Conservation (phyloP, 2,797 vertebrate genomes). For the Perodicticus potto region DNA sequence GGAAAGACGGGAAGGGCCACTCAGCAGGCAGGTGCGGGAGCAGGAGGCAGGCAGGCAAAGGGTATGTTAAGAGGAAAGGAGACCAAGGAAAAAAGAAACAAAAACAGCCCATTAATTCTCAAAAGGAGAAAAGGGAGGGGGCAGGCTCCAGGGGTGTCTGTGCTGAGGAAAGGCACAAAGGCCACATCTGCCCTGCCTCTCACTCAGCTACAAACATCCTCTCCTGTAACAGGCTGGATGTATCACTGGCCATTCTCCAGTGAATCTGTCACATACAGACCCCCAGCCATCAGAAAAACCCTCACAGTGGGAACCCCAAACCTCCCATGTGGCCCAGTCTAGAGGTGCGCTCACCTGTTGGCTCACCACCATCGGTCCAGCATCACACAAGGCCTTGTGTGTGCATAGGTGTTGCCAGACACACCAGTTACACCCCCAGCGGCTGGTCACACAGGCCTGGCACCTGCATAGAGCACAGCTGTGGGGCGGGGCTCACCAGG, state of each 20-base stretch:
- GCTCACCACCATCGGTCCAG: slow-evolving; percentile 95
- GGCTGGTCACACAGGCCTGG: slow-evolving; percentile 95
- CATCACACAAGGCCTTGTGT: slow-evolving; percentile 93
- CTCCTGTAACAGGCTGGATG: background rate
- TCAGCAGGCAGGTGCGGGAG: slow-evolving; percentile 82
- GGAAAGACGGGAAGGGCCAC: slow-evolving; percentile 76
- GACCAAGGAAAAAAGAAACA: slow-evolving; percentile 82
- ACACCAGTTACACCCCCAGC: slow-evolving; percentile 98
- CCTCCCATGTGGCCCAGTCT: background rate
- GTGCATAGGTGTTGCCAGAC: slow-evolving; percentile 96
- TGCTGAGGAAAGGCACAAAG: slow-evolving; percentile 3
- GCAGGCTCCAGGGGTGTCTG: slow-evolving; percentile 69
- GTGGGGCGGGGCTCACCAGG: background rate
- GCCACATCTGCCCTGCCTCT: slow-evolving; percentile 54
- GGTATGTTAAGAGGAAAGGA: slow-evolving; percentile 82
- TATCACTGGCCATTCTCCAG: background rate
- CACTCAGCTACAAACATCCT: background rate
- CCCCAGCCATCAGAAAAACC: slow-evolving; percentile 8
- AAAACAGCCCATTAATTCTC: slow-evolving; percentile 83
- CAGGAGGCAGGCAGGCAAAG: slow-evolving; percentile 71
- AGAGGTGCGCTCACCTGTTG: slow-evolving; percentile 90
- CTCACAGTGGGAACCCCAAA: background rate
- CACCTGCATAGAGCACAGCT: slow-evolving; percentile 88
- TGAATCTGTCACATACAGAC: background rate
- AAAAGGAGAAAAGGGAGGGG: slow-evolving; percentile 34